Evolutionary conservation across 2,113 vertebrate genomes (phyloP), one percentile per base, ranked within the genome.

Genomic region (Benitochromis conjunctus): DNA sequence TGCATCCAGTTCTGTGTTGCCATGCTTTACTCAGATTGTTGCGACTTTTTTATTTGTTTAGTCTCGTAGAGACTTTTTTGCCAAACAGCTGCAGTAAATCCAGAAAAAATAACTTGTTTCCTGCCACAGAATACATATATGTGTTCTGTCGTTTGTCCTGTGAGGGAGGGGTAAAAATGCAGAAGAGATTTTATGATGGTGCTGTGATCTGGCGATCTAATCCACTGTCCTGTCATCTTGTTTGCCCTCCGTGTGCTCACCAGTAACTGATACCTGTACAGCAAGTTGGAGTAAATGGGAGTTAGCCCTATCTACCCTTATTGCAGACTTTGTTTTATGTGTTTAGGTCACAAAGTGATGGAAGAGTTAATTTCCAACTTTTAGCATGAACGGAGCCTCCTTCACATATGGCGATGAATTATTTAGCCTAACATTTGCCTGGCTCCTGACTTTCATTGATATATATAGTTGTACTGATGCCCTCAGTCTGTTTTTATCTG

Each of bases 11-110:
- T 53, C 0, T 12, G 48, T 31, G 46, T 6, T 46, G 46, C 12
- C 41, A 38, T 29, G 8, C 1, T 60, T 80, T 38, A 5, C 31
- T 64, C 31, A 64, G 31, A 38, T 64, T 64, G 60, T 64, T 6
- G 18, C 34, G 31, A 12, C n/a, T n/a, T 19, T 0, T 0, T 10
- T 58, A 3, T 1, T 29, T 34, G 4, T 62, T 19, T 19, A 1
- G 3, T 36, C 29, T 31, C 4, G 26, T 29, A 29, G 26, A 29
- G 26, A n/a, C n/a, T 36, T 38, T 64, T 8, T 62, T 6, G 57
- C 57, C 43, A 43, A 6, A 41, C 36, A 69, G 64, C 64, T 24
- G 64, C 36, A 43, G 64, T 8, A 43, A 43, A 38, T 69, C 64
- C n/a, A 13, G 36, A n/a, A n/a, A n/a, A 24, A 43, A 69, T 43